phyloP scores from a whole-genome alignment of 2,797 vertebrate species.

The Microchirus variegatus region DNA sequence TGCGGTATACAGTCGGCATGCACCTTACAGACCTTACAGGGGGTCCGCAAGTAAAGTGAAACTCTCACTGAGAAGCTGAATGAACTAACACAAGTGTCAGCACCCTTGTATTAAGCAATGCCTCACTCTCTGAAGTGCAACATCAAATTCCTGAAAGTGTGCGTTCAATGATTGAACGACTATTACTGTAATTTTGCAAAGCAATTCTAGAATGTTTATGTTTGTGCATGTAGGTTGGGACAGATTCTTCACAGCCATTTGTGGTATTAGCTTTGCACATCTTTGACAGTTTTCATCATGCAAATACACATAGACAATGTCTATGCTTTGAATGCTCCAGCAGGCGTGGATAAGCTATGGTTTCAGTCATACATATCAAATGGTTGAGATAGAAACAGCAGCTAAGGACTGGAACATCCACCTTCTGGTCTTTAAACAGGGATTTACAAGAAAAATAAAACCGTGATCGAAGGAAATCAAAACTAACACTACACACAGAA shows the following conservation, averaged over 20 bases:
- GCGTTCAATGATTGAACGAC: slow-evolving; percentile 38
- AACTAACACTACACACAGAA: no score
- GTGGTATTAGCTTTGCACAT: slow-evolving; percentile 66
- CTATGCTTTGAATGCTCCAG: slow-evolving; percentile 74
- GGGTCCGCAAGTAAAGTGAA: slow-evolving; percentile 16
- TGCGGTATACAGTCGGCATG: slow-evolving; percentile 5
- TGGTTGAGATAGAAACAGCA: slow-evolving; percentile 67
- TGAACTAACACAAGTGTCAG: slow-evolving; percentile 12
- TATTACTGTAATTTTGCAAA: slow-evolving; percentile 36
- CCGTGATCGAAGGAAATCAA: no score
- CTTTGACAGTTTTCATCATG: slow-evolving; percentile 64
- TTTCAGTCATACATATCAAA: slow-evolving; percentile 81
- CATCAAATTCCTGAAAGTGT: slow-evolving; percentile 30
- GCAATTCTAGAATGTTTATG: slow-evolving; percentile 22
- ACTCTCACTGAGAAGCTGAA: slow-evolving; percentile 14
- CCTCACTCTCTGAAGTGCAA: slow-evolving; percentile 29
- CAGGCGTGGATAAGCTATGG: slow-evolving; percentile 77
- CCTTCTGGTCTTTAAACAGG: slow-evolving; percentile 65
- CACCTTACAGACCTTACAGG: slow-evolving; percentile 4
- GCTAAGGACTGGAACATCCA: slow-evolving; percentile 70
- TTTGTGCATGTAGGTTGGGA: slow-evolving; percentile 59
- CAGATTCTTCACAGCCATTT: slow-evolving; percentile 47
- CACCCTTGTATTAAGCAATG: slow-evolving; percentile 13
- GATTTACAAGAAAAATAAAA: slow-evolving; percentile 34
- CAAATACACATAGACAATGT: slow-evolving; percentile 55